Evolutionary conservation across 2,113 vertebrate genomes (phyloP).

Genomic region (Mus spicilegus): DNA sequence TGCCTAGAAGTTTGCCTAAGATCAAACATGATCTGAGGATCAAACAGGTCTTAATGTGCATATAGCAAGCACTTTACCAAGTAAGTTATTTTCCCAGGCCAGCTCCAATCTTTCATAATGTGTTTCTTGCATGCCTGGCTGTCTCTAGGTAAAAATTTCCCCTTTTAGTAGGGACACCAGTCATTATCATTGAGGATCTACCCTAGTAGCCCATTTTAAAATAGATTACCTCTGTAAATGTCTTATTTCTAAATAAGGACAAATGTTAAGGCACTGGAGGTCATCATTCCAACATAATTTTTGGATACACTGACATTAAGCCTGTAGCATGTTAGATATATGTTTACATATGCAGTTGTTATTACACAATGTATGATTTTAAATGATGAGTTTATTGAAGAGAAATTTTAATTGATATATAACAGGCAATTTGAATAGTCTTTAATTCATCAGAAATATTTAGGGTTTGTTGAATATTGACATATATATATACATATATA

Average conservation of each 20-base stretch:
- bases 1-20: not conserved
- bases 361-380: not conserved
- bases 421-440: slow-evolving; percentile 5
- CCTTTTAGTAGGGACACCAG: not conserved
- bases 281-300: not conserved
- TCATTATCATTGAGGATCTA: not conserved
- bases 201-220: not conserved
- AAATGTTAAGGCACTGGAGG: not conserved
- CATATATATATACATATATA: not conserved
- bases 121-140: not conserved
- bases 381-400: slow-evolving; percentile 22
- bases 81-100: not conserved
- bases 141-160: not conserved
- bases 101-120: not conserved
- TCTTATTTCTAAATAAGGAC: not conserved
- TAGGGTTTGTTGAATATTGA: not conserved
- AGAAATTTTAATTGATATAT: not conserved
- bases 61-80: not conserved
- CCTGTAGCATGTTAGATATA: not conserved
- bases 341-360: not conserved
- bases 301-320: not conserved
- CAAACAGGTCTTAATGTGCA: not conserved
- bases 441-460: slow-evolving; percentile 5
- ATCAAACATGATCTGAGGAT: not conserved
- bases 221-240: not conserved